These are phyloP conservation scores for Hycleus cichorii DNA, from an alignment of 1,140 invertebrate species.

Conservation along the genomic window DNA sequence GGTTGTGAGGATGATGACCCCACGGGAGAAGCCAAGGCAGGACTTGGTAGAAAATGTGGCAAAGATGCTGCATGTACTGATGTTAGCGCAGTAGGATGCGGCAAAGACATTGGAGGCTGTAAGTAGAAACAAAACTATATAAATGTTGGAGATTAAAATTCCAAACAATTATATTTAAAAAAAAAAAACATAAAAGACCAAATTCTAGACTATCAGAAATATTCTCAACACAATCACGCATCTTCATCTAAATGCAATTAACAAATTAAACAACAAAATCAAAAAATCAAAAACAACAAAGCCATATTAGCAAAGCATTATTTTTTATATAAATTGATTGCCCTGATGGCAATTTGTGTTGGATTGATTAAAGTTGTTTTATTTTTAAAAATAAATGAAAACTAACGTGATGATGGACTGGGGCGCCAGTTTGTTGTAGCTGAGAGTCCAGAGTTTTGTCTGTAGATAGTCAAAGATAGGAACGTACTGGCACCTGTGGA, in stretches of 20 bases:
- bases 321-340: no score
- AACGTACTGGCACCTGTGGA: constrained; percentile 92
- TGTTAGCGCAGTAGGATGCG: constrained; percentile 70
- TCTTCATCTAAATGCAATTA: constrained; percentile 1
- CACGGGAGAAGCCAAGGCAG: constrained; percentile 78
- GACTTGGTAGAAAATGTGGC: constrained; percentile 72
- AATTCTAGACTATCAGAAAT: constrained; percentile 25
- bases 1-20: constrained; percentile 71
- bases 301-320: not conserved
- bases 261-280: not conserved
- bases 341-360: no score
- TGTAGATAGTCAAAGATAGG: constrained; percentile 94
- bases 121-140: constrained; percentile 15
- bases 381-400: not conserved
- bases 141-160: not conserved
- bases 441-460: constrained; percentile 64
- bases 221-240: constrained; percentile 16
- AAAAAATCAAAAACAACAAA: not conserved
- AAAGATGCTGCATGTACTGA: constrained; percentile 69
- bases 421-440: constrained; percentile 45
- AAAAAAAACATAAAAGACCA: constrained; percentile 8
- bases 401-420: constrained; percentile 46
- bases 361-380: no score
- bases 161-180: not conserved
- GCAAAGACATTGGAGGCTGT: constrained; percentile 63